Evolutionary conservation across 1,140 invertebrate species (phyloP), one percentile per base, ranked within the genome.

Genomic region (Augochlora pura): DNA sequence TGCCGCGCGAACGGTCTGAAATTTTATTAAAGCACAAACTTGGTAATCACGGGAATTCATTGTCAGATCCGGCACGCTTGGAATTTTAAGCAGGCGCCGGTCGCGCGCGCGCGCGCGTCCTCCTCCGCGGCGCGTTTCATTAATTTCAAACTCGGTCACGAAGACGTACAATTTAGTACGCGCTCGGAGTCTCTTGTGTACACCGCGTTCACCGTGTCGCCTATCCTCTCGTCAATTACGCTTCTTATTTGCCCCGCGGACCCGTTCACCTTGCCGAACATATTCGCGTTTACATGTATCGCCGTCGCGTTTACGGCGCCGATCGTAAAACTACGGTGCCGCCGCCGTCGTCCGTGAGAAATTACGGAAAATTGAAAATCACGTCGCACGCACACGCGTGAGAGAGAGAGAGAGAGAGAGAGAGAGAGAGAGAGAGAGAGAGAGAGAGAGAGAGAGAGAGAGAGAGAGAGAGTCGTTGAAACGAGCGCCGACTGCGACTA

Each of bases 261-360:
- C 80, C 60, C 52, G 80, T 71, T 81, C 67, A 81, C 80, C 75
- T 81, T 81, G 80, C 67, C 39, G 57, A 46, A 65, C 52, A 77
- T 72, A 77, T 73, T 77, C 49, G 67, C 23, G 52, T 71, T 42
- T 49, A 23, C 74, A 18, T 42, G 21, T n/a, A n/a, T n/a, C n/a
- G n/a, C n/a, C n/a, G n/a, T 81, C 67, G 66, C 65, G 62, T 59
- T 71, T 66, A 60, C 42, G 39, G 16, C 21, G 16, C 9, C 42
- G 42, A 12, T 46, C 10, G 10, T 42, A 10, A 42, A 42, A 42
- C 39, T 32, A n/a, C n/a, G n/a, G n/a, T n/a, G n/a, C n/a, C n/a
- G n/a, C n/a, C n/a, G n/a, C n/a, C n/a, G 32, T 32, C 4, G 32
- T 32, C 32, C 32, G 32, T 2, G 32, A 32, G 32, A 32, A 32